A percentile compares a stretch with the other conserved stretches of the same genome.
Evolutionary conservation across 2,113 vertebrate genomes (phyloP).

Genomic region (Nansenia antarctica): DNA sequence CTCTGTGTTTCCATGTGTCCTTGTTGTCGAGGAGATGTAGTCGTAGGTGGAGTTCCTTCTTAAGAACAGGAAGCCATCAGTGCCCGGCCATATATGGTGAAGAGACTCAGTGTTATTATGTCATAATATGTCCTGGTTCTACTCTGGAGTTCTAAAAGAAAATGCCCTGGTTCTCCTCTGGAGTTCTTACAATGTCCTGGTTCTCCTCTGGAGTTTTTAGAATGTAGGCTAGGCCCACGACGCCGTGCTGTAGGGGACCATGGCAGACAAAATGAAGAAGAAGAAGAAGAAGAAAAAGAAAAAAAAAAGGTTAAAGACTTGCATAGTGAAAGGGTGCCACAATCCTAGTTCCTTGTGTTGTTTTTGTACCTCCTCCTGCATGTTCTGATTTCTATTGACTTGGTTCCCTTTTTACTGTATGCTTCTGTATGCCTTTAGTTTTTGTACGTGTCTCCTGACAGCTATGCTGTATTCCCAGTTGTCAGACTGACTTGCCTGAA

Average conservation of each 20-base stretch:
- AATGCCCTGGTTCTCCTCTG: no score
- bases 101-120: constrained; percentile 57
- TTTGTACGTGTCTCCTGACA: constrained; percentile 22
- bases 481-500: constrained; percentile 33
- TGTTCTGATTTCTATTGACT: constrained; percentile 57
- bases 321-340: constrained; percentile 72
- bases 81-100: constrained; percentile 35
- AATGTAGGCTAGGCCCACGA: constrained; percentile 12
- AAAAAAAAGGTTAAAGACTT: constrained; percentile 24
- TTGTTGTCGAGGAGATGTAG: background rate
- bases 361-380: constrained; percentile 70
- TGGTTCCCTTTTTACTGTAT: constrained; percentile 38
- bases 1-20: background rate
- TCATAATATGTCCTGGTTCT: no score
- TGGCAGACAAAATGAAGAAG: constrained; percentile 35
- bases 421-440: constrained; percentile 54
- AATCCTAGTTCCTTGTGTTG: constrained; percentile 43
- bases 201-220: constrained; percentile 9
- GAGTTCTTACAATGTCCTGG: no score
- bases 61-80: constrained; percentile 41
- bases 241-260: constrained; percentile 4
- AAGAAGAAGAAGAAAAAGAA: no score
- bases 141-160: constrained; percentile 9
- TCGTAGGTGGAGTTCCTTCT: constrained; percentile 19
- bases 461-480: constrained; percentile 41